Base-by-base conservation (phyloP, 2,797 vertebrate species). In the Danio kyathit region DNA sequence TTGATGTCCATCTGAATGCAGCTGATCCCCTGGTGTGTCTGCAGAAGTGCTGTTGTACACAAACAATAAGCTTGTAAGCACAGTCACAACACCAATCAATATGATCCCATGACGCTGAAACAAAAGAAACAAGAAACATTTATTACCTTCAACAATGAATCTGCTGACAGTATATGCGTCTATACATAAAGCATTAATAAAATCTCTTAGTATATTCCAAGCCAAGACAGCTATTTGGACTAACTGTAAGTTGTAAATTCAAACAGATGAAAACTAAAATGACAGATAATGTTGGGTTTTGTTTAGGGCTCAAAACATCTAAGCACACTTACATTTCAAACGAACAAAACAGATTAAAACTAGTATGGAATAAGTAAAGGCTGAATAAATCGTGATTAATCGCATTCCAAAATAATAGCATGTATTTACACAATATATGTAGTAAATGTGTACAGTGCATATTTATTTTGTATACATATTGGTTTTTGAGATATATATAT, bases 1-100 rank as follows among this genome's bases (percentile, higher is more conserved):
- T 87, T 46, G 67, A 79, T 54, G 67, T 72, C 67, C 48, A 13
- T 54, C 48, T 44, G 77, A 54, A 14, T 46, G 13, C 40, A 44
- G 44, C 17, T 38, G 67, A 63, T 48, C 70, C 44, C 84, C 61
- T 7, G 85, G 85, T 63, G 85, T 87, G 61, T 82, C 51, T 29
- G 89, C 83, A 84, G 88, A 85, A 87, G 94, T 93, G 88, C 91
- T 95, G 91, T 94, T 95, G 93, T 98, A 98, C 88, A 95, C 91
- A 87, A 98, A 88, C 93, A 97, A 94, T 88, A 98, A 92, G 91
- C 96, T 95, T 91, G 96, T 97, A 92, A 96, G 96, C 95, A 95
- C 95, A 91, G 95, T 95, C 91, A 97, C 88, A 75, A 92, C 88
- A 87, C 96, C 91, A 92, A 95, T 95, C 90, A 96, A 94, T 89